Conservation (phyloP, 2,888 invertebrate species). For the Lordiphosa fenestrarum region DNA sequence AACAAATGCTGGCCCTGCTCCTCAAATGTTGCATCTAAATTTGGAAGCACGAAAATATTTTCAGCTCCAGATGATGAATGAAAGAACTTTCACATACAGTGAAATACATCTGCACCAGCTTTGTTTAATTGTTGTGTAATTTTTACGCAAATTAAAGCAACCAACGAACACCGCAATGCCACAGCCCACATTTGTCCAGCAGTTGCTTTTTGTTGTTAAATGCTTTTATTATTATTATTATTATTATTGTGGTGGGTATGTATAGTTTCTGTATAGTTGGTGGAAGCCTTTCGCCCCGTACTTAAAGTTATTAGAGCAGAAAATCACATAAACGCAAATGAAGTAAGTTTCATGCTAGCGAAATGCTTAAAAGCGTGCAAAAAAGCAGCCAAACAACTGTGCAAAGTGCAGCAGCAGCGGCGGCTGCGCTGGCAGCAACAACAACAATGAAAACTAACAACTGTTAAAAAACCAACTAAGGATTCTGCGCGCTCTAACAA, state of each 20-base stretch:
- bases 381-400: constrained; percentile 43
- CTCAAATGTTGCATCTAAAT: too few relatives aligned
- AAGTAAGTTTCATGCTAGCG: constrained; percentile 63
- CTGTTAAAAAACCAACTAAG: constrained; percentile 33
- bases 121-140: too few relatives aligned
- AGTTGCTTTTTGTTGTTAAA: constrained; percentile 1
- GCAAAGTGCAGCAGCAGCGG: constrained; percentile 30
- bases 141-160: not conserved
- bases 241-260: constrained; percentile 21
- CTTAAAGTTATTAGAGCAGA: constrained; percentile 64
- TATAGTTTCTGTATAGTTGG: constrained; percentile 8
- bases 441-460: constrained; percentile 32
- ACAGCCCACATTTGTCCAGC: constrained; percentile 2
- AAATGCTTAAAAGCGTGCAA: constrained; percentile 63
- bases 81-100: too few relatives aligned
- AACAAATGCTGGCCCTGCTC: too few relatives aligned
- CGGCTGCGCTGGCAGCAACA: constrained; percentile 23
- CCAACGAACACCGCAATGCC: too few relatives aligned
- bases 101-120: too few relatives aligned
- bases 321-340: constrained; percentile 71
- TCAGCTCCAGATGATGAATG: too few relatives aligned
- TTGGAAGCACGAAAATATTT: too few relatives aligned
- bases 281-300: constrained; percentile 23
- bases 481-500: constrained; percentile 20
- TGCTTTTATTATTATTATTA: constrained; percentile 10